phyloP scores from a whole-genome alignment of 2,797 vertebrate species.

The Paratrypauchen microcephalus region DNA sequence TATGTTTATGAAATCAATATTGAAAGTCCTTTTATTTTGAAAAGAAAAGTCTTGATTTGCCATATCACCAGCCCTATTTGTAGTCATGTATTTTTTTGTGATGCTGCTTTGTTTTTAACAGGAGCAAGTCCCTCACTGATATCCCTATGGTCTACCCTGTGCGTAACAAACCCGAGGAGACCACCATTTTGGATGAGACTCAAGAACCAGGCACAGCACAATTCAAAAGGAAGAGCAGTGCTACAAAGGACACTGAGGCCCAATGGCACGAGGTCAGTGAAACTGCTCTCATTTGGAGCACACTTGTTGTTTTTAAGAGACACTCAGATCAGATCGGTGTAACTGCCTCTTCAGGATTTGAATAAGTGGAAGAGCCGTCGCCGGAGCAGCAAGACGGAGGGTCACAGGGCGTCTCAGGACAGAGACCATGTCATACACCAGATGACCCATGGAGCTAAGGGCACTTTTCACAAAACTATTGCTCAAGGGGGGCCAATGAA shows the following conservation, averaged over 20 bases:
- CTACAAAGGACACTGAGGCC: conserved; percentile 84
- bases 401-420: conserved; percentile 86
- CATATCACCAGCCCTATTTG: too few relatives aligned
- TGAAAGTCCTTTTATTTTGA: too few relatives aligned
- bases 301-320: too few relatives aligned
- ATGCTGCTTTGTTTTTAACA: conserved; percentile 48
- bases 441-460: conserved; percentile 63
- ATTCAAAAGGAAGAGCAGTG: conserved; percentile 75
- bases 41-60: too few relatives aligned
- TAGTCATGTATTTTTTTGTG: not conserved
- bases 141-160: conserved; percentile 60
- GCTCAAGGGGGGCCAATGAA: conserved; percentile 72
- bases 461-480: conserved; percentile 62
- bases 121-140: conserved; percentile 92
- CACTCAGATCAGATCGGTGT: not conserved
- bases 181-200: conserved; percentile 51
- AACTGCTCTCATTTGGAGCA: not conserved
- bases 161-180: conserved; percentile 43
- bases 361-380: conserved; percentile 94
- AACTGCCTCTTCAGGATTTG: conserved; percentile 78
- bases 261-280: conserved; percentile 92
- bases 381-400: conserved; percentile 84
- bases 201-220: conserved; percentile 67
- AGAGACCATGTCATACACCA: conserved; percentile 78
- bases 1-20: too few relatives aligned